Base-by-base conservation (phyloP, 2,113 vertebrate genomes). In the Tyto alba region DNA sequence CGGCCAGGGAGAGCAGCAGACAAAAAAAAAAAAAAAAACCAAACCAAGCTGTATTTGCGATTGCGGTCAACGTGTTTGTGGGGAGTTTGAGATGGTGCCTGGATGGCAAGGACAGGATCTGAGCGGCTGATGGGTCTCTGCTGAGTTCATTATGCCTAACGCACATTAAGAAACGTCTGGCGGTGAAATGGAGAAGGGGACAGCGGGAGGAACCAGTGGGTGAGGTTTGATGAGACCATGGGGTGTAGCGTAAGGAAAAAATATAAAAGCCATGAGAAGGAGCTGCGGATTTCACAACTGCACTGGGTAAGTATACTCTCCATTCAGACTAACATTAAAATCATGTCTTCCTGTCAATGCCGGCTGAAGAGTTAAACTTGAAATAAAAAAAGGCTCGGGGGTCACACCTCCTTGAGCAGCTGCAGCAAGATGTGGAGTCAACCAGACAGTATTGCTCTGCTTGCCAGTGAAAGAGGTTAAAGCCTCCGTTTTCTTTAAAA, bases 231-330 rank as follows among this genome's bases (percentile, higher is more conserved):
- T 4, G 10, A 55, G 9, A 47, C 6, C 19, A 23, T 1, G 11
- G 23, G 23, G 43, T 81, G 23, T 3, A 59, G 19, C 0, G 3
- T 3, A 3, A 83, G 5, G 8, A 80, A 14, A 50, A 81, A 25
- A 0, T n/a, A 0, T 15, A 10, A 34, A 38, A 21, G 15, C n/a
- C 17, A 2, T 0, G 2, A 67, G n/a, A 29, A 45, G 15, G 13
- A 57, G 18, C 45, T 26, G 11, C 0, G 3, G 11, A 23, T 40
- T 74, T 25, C 30, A 3, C 11, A 71, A 9, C 26, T 29, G 30
- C 30, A 13, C 36, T 14, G 25, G 19, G 25, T 7, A 22, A 40
- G 5, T 4, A 23, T 16, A 7, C 8, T 32, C 40, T 73, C 29
- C 1, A 5, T 41, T 62, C 52, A 6, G 5, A 2, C 0, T 13